Conservation (phyloP, 2,888 invertebrate genomes). For the Mythimna albipuncta region DNA sequence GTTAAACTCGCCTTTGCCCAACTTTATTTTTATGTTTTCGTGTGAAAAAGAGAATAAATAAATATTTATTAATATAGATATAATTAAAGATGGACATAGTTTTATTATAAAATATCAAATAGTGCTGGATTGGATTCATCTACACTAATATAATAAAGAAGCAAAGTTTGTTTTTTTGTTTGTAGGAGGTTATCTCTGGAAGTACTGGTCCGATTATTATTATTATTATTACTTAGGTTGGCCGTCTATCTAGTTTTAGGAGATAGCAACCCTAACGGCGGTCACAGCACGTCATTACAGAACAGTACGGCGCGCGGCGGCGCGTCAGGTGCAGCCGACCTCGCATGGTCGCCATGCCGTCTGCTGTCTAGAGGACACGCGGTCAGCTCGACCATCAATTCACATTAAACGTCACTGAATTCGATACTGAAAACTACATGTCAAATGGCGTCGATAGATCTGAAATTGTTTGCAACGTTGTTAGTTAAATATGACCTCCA, state of each 20-base stretch:
- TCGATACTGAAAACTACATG: conserved; percentile 48
- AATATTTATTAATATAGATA: too few relatives aligned
- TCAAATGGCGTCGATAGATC: conserved; percentile 7
- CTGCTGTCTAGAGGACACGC: conserved; percentile 81
- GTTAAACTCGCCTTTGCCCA: too few relatives aligned
- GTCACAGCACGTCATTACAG: conserved; percentile 38
- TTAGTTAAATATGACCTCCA: not conserved
- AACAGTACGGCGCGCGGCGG: conserved; percentile 40
- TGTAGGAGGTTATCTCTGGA: too few relatives aligned
- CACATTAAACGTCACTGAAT: conserved; percentile 58
- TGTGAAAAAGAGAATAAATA: too few relatives aligned
- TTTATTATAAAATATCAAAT: not conserved
- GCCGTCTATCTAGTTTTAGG: not conserved
- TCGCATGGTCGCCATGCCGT: conserved; percentile 77
- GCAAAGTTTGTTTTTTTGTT: too few relatives aligned
- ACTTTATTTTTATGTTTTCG: too few relatives aligned
- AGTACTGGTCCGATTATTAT: too few relatives aligned
- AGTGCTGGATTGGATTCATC: not conserved
- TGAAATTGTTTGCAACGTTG: conserved; percentile 7
- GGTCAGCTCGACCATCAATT: conserved; percentile 71
- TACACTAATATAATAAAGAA: too few relatives aligned
- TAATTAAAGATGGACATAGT: too few relatives aligned
- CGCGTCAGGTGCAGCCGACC: conserved; percentile 72
- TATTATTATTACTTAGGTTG: too few relatives aligned
- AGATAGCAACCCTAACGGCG: conserved; percentile 19